phyloP scores from a whole-genome alignment of 2,113 vertebrate genomes.

The Catharus bicknelli region DNA sequence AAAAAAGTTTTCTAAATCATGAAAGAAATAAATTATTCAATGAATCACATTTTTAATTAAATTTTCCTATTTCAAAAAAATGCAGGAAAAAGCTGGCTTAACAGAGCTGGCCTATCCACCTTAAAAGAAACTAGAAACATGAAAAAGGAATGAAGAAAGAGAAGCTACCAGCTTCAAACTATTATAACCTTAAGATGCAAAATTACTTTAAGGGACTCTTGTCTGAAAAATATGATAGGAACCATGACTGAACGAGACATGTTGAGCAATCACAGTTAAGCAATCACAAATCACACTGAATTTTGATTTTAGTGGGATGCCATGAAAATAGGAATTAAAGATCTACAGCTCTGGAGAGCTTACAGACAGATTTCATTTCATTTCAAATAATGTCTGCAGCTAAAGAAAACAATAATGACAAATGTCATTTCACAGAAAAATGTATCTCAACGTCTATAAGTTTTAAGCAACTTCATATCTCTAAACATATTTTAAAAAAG shows the following conservation, averaged over 20 bases:
- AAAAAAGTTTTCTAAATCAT: neutral
- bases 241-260: neutral
- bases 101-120: neutral
- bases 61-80: neutral
- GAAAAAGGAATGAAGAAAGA: neutral
- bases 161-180: neutral
- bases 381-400: neutral
- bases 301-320: neutral
- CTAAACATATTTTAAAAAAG: neutral
- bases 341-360: neutral
- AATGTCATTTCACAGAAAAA: neutral
- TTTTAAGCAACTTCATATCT: neutral
- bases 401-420: constrained; percentile 33
- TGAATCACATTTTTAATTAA: neutral
- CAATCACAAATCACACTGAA: constrained; percentile 39
- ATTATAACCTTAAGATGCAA: neutral
- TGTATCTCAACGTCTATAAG: neutral
- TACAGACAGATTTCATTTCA: neutral
- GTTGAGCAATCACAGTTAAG: neutral
- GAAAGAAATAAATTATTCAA: neutral
- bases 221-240: neutral
- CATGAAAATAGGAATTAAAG: constrained; percentile 44
- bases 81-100: neutral
- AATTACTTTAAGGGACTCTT: neutral
- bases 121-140: neutral